Conservation (phyloP, 1,140 invertebrate species). For the Manduca sexta region DNA sequence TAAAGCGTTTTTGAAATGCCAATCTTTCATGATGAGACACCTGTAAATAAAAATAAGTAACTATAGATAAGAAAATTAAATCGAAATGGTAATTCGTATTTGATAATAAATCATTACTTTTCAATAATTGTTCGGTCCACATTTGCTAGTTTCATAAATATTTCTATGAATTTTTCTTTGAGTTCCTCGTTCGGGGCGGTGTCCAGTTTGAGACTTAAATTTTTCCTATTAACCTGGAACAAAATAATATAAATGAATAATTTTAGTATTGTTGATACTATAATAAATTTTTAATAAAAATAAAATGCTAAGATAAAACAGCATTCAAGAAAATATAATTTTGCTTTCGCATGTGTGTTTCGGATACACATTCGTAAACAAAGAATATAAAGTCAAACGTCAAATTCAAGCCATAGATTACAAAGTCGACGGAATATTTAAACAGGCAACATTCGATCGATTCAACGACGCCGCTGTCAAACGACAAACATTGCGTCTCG, state of each 20-base stretch:
- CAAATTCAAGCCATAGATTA: too few relatives aligned
- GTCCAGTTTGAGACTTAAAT: conserved; percentile 38
- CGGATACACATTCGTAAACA: too few relatives aligned
- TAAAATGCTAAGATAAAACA: too few relatives aligned
- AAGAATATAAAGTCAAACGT: too few relatives aligned
- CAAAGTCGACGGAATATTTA: neutral
- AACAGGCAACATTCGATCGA: conserved; percentile 37
- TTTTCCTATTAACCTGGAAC: conserved; percentile 42
- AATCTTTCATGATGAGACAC: conserved; percentile 41
- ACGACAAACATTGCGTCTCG: conserved; percentile 53
- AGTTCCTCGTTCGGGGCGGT: conserved; percentile 35
- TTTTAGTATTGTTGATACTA: too few relatives aligned
- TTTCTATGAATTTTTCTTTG: conserved; percentile 36
- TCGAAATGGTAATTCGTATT: neutral
- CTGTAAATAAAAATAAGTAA: conserved; percentile 30
- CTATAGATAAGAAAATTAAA: neutral
- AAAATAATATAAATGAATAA: conserved; percentile 5
- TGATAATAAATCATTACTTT: neutral
- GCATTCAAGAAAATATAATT: too few relatives aligned
- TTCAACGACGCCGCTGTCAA: conserved; percentile 61
- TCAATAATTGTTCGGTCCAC: conserved; percentile 28
- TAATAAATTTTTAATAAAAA: too few relatives aligned
- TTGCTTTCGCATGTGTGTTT: too few relatives aligned
- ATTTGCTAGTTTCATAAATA: conserved; percentile 48
- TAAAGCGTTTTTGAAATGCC: conserved; percentile 46